Base-by-base conservation (phyloP, 1,140 invertebrate genomes). In the Pentalonia nigronervosa region DNA sequence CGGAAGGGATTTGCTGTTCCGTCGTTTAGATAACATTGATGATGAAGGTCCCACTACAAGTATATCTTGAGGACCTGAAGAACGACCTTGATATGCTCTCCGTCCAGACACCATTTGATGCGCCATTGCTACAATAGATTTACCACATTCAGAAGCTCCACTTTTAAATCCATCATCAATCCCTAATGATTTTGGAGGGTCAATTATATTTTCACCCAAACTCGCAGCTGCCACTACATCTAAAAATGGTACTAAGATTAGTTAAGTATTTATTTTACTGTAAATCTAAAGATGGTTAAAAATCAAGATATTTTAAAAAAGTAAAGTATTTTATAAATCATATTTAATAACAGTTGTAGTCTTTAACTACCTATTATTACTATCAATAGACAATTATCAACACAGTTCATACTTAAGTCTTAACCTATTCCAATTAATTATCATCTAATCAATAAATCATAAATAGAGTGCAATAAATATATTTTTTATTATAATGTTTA, bases 101-200 rank as follows among this genome's bases (percentile, higher is more conserved):
- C 95, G 23, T 96, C 96, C 91, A 17, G 91, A 93, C 95, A 97
- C 96, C 95, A 97, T 97, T 95, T 97, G 96, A 94, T 96, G 96
- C 0, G 97, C 97, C 87, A 97, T 97, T 94, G 96, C 96, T 94
- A 97, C 96, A 53, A 97, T 96, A 4, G 97, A 97, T 94, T 96
- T 96, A 90, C 97, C 97, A 94, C 97, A 97, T 93, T 93, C 91
- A n/a, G 91, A 23, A 56, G 96, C 96, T 94, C 97, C 96, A 93
- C 96, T 96, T 95, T 97, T 97, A 95, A 97, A 97, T 90, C 96
- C 97, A 95, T 97, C 97, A 94, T 97, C 97, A 0, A 96, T 96
- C 1, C 96, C 96, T 45, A 96, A 96, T 14, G 97, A 96, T 95
- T 97, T 97, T 0, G 94, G 84, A 25, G 88, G 91, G 81, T 90